Evolutionary conservation across 1,140 invertebrate species (phyloP), one percentile per base, ranked within the genome.

Genomic region (Oncopodura yosiiana): DNA sequence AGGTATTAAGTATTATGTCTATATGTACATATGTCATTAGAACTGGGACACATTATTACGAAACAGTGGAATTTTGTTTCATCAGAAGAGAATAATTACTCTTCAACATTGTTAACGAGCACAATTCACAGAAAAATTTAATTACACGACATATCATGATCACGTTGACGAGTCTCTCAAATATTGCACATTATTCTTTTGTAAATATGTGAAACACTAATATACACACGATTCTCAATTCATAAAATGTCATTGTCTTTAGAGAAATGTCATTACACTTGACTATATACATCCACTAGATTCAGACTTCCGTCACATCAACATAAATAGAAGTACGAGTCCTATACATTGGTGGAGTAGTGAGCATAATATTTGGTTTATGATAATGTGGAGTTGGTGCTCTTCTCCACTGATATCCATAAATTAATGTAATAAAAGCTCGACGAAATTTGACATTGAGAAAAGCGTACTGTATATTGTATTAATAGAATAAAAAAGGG

Each of bases 401-500:
- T 5, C 43, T 19, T n/a, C 27, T 39, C 43, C 43, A 49, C 34
- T 50, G 36, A 14, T 46, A 5, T 11, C 37, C 44, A 3, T 49
- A n/a, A 14, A 61, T 16, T 1, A 61, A 43, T 2, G 21, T 54
- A 5, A 27, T 34, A 66, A 83, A 83, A 3, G 80, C 79, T 39
- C 74, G 72, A 18, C 81, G 67, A 63, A 81, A 83, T 64, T 81
- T 81, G 24, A 75, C 72, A 62, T 80, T 81, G 68, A 81, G 81
- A 61, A 77, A 79, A 24, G 78, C 78, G 68, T 83, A 83, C n/a
- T n/a, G 14, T 83, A 73, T 3, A 83, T 66, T 0, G 73, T 65
- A 49, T 73, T 73, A 24, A 75, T 67, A n/a, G n/a, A n/a, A n/a
- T n/a, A n/a, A n/a, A n/a, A n/a, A n/a, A n/a, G n/a, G n/a, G n/a